Evolutionary conservation across 2,113 vertebrate species (phyloP).

Genomic region (Chloroceryle aenea): DNA sequence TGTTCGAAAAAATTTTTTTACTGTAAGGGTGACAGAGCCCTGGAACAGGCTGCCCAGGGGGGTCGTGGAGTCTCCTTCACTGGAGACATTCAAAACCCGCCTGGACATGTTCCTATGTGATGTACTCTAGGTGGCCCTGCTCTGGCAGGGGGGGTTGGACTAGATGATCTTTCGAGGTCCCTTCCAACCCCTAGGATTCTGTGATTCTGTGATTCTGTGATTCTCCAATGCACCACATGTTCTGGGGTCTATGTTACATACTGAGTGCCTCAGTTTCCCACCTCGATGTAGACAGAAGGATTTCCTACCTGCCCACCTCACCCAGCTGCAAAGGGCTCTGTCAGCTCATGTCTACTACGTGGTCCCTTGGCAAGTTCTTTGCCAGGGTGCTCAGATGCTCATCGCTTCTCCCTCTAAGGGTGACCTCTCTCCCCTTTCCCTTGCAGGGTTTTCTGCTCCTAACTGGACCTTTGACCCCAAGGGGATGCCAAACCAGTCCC

Average conservation of each 20-base stretch:
- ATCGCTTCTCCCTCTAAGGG: neutral
- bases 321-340: neutral
- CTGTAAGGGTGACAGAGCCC: no score
- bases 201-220: no score
- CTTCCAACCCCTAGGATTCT: no score
- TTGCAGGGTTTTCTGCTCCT: constrained; percentile 83
- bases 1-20: no score
- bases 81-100: no score
- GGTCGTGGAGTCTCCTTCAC: no score
- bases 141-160: no score
- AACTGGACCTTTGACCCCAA: constrained; percentile 61
- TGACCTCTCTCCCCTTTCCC: constrained; percentile 32
- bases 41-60: no score
- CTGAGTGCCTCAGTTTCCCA: neutral
- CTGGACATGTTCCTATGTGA: no score
- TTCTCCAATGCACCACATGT: fast-evolving
- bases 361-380: neutral
- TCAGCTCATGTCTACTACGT: fast-evolving
- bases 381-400: neutral
- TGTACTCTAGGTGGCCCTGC: no score
- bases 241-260: fast-evolving
- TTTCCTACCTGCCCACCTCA: neutral
- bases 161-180: no score
- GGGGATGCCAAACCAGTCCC: constrained; percentile 61
- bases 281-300: neutral